Evolutionary conservation across 2,797 vertebrate species (phyloP).

Genomic region (Ispidina lecontei): DNA sequence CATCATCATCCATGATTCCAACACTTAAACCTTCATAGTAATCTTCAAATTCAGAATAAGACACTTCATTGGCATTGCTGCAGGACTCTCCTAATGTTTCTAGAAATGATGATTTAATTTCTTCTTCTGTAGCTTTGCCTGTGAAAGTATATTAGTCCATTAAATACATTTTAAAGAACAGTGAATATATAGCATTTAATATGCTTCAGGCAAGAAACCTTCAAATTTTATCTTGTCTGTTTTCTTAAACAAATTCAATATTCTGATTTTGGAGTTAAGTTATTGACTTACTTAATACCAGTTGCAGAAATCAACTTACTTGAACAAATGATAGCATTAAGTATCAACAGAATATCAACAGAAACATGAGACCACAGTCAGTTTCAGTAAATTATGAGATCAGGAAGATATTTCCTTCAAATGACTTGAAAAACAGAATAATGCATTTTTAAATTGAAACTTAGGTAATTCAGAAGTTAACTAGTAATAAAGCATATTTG

Average conservation of each 20-base stretch:
- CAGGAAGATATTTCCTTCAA: background rate
- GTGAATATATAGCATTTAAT: background rate
- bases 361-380: background rate
- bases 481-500: background rate
- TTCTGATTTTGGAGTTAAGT: background rate
- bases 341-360: background rate
- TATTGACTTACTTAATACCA: background rate
- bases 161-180: background rate
- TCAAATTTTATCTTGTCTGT: background rate
- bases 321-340: background rate
- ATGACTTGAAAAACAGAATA: background rate
- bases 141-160: constrained; percentile 13
- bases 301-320: background rate
- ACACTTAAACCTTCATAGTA: constrained; percentile 84
- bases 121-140: constrained; percentile 79
- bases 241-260: background rate
- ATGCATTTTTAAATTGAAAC: background rate
- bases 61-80: constrained; percentile 75
- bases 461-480: background rate
- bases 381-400: background rate
- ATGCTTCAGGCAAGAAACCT: background rate
- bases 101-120: constrained; percentile 77
- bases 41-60: constrained; percentile 83
- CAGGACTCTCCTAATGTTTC: constrained; percentile 76
- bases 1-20: constrained; percentile 72